Evolutionary conservation across 1,140 invertebrate genomes (phyloP).

Genomic region (Diachasmimorpha longicaudata): DNA sequence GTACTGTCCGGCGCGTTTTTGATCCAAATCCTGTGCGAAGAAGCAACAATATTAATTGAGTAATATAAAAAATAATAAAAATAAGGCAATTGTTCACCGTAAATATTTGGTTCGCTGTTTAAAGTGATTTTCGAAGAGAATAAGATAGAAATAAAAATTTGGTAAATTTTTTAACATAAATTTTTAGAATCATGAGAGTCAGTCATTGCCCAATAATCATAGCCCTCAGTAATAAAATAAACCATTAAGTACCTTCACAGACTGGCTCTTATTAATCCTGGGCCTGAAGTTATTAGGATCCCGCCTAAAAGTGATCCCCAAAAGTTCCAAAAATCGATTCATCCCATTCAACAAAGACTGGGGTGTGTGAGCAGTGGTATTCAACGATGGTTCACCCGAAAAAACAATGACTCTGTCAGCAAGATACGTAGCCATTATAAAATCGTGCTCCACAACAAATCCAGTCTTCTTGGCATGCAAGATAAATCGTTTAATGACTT

Average conservation of each 20-base stretch:
- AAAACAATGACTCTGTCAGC: constrained; percentile 99
- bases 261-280: constrained; percentile 96
- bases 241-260: constrained; percentile 82
- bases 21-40: constrained; percentile 86
- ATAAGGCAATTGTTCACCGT: too few relatives aligned
- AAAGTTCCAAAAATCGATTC: constrained; percentile 96
- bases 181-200: too few relatives aligned
- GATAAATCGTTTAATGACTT: constrained; percentile 99
- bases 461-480: constrained; percentile 99
- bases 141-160: too few relatives aligned
- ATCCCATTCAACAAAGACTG: constrained; percentile 96
- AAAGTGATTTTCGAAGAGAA: too few relatives aligned
- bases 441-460: constrained; percentile 99
- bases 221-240: background rate
- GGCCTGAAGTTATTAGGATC: constrained; percentile 99
- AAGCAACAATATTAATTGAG: constrained; percentile 32
- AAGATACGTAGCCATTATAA: constrained; percentile 99
- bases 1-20: constrained; percentile 96
- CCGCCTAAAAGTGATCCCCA: constrained; percentile 97
- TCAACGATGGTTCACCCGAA: constrained; percentile 89
- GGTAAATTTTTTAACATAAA: too few relatives aligned
- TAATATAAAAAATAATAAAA: constrained; percentile 11
- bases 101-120: too few relatives aligned
- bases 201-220: background rate
- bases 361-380: constrained; percentile 88